Evolutionary conservation across 2,113 vertebrate species (phyloP).

Genomic region (Tetraodon nigroviridis): DNA sequence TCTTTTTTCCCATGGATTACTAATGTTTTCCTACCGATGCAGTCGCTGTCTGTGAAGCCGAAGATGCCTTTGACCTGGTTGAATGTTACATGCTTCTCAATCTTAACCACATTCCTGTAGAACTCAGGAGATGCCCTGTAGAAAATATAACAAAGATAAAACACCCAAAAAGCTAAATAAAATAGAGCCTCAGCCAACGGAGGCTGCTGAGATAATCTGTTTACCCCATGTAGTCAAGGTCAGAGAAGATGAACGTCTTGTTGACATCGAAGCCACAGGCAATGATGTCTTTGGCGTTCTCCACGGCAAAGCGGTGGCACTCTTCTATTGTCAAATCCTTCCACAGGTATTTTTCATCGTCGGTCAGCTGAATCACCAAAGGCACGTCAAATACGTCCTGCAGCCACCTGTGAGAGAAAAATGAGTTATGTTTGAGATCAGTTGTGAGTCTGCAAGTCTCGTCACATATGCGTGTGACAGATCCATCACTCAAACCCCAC

Average conservation of each 20-base stretch:
- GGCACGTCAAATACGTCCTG: constrained; percentile 94
- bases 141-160: constrained; percentile 1
- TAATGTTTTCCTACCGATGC: constrained; percentile 80
- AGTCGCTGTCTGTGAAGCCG: constrained; percentile 95
- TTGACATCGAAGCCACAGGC: constrained; percentile 94
- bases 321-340: constrained; percentile 90
- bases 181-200: background rate
- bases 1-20: background rate
- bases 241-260: constrained; percentile 98
- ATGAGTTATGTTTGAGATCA: background rate
- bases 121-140: constrained; percentile 82
- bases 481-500: no score
- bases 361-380: constrained; percentile 91
- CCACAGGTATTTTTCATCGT: constrained; percentile 98
- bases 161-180: background rate
- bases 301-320: constrained; percentile 80
- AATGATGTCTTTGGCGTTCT: constrained; percentile 95
- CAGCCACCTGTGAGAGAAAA: constrained; percentile 80
- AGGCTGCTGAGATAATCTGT: no score
- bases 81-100: constrained; percentile 97
- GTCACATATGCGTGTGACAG: background rate
- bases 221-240: constrained; percentile 97
- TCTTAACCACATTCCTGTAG: constrained; percentile 90
- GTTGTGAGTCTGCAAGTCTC: background rate
- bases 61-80: constrained; percentile 99